Base-by-base conservation (phyloP, 53 echinoderm and acorn worm species). In the Actinopyga echinites region DNA sequence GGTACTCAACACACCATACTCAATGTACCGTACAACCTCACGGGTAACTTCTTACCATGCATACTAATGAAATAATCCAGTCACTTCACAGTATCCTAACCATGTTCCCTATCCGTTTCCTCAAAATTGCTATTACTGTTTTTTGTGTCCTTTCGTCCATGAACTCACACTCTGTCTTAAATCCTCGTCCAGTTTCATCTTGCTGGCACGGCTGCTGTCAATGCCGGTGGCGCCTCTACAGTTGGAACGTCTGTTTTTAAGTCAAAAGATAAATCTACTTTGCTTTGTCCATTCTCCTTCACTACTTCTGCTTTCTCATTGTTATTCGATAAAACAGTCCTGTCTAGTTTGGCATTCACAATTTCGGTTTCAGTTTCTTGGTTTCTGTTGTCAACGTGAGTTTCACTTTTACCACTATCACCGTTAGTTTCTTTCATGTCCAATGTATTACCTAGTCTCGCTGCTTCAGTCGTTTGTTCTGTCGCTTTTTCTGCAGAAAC, bases 131-230 rank as follows among this genome's bases (percentile, higher is more conserved):
- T 49, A 6, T 49, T 49, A 49, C 49, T 49, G 49, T 49, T 49
- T 49, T 49, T 2, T 49, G 49, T 1, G 49, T 15, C 17, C 2
- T 49, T 15, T 49, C 17, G 17, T 15, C 17, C 17, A 8, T 15
- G 49, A 49, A 49, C 2, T 49, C 2, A 15, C 17, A 49, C 49
- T 49, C 49, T 65, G 2, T 13, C 15, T 69, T 43, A 37, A 44
- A 42, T 19, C 19, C 12, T 25, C 26, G 4, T 30, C 31, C 71
- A 40, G 24, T 42, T 21, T 26, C 28, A 71, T 71, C 71, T 71
- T 4, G 71, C 71, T 71, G 71, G 71, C 44, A 71, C 71, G 19
- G 44, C 71, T 71, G 71, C 44, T 25, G 71, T 40, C 28, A 71
- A 42, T 7, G 71, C 40, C 15, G 71, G 71, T 71, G 71, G 71